phyloP scores from a whole-genome alignment of 1,140 invertebrate species.

The Drosophila tristis region DNA sequence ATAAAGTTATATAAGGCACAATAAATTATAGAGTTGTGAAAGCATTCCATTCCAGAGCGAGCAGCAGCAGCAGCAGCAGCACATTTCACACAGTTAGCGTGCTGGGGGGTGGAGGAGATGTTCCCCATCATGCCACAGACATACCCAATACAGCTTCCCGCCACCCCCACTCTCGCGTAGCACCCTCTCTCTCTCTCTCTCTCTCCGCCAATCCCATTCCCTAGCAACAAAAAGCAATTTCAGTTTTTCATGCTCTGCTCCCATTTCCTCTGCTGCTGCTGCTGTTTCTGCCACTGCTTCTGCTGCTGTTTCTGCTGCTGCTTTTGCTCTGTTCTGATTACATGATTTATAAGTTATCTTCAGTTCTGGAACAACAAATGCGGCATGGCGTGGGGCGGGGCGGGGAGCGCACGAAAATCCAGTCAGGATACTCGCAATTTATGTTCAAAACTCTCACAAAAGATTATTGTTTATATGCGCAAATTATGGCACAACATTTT shows the following conservation, averaged over 20 bases:
- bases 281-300: slow-evolving; percentile 5
- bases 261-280: slow-evolving; percentile 33
- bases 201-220: not conserved
- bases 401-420: too few species aligned
- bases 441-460: slow-evolving; percentile 66
- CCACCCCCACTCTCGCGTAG: too few species aligned
- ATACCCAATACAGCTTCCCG: slow-evolving; percentile 1
- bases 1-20: slow-evolving; percentile 81
- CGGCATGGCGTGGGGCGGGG: not conserved
- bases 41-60: slow-evolving; percentile 25
- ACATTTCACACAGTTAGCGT: slow-evolving; percentile 56
- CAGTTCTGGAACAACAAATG: slow-evolving; percentile 43
- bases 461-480: slow-evolving; percentile 78
- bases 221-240: slow-evolving; percentile 67
- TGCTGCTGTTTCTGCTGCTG: not conserved
- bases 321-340: slow-evolving; percentile 69
- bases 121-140: not conserved
- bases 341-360: slow-evolving; percentile 83
- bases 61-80: not conserved
- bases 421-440: slow-evolving; percentile 64
- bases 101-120: too few species aligned
- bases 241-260: slow-evolving; percentile 70
- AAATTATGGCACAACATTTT: slow-evolving; percentile 60
- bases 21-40: slow-evolving; percentile 80
- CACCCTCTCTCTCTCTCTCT: not conserved